Conservation (phyloP, 92 coral and sea anemone genomes). For the Blastomussa wellsi region DNA sequence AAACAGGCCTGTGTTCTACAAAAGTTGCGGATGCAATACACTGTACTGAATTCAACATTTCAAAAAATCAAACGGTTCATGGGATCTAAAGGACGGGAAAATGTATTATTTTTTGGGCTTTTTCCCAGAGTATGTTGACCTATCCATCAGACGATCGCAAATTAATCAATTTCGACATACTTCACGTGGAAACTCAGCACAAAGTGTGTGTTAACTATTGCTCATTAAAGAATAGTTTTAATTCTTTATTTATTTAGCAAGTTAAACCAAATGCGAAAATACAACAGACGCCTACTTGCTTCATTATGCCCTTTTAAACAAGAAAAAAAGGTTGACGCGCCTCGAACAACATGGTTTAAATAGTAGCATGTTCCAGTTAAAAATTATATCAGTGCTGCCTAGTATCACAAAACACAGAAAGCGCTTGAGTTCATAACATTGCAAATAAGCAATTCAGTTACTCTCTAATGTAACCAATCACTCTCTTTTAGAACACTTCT, state of each 20-base stretch:
- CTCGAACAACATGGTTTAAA: not conserved
- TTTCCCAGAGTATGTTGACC: not conserved
- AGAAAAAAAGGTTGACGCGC: not conserved
- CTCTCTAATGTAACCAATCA: not conserved
- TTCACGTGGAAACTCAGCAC: not conserved
- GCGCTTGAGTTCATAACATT: not conserved
- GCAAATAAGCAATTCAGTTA: not conserved
- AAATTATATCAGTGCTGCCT: not conserved
- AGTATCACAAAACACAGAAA: not conserved
- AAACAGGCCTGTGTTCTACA: not conserved
- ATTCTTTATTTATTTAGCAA: not conserved
- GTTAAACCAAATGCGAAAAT: not conserved
- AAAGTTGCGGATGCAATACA: not conserved
- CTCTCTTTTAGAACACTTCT: not conserved
- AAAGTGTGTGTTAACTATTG: not conserved
- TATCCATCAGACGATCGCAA: not conserved
- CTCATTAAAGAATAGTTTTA: constrained; percentile 17
- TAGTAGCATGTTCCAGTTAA: not conserved
- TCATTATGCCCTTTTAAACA: not conserved
- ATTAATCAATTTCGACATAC: not conserved
- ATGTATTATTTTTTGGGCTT: not conserved
- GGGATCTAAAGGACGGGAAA: not conserved
- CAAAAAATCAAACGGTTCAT: not conserved
- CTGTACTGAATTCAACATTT: too few species aligned
- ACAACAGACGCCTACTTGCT: not conserved